Evolutionary conservation across 1,140 invertebrate genomes (phyloP), one percentile per base, ranked within the genome.

Genomic region (Drosophila rufa): DNA sequence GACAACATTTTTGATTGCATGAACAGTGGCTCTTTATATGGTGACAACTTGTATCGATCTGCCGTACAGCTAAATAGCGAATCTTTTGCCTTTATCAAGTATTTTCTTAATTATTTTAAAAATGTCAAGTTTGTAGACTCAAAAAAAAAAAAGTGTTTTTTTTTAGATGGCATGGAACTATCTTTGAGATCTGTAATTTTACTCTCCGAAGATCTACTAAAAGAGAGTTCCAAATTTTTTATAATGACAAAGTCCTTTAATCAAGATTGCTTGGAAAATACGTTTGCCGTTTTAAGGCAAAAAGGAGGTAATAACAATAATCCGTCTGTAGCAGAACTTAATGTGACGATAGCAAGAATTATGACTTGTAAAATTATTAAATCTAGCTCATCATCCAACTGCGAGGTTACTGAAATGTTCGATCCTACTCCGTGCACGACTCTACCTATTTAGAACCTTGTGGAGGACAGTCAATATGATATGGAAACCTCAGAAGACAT

Each of bases 51-150:
- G 36, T 43, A 40, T 15, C 14, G 38, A 11, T 58, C 22, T n/a
- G 38, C 38, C 25, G 9, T 58, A n/a, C 38, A 58, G 15, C 15
- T 43, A 43, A 58, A 43, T 17, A 58, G 15, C 38, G 56, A 58
- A 27, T 42, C 5, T n/a, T 11, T n/a, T 5, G 2, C 15, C 0
- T 50, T 27, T 27, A 58, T 58, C 0, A 58, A 58, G 14, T 58
- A 27, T 42, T 58, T 27, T 27, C 40, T 43, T 12, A 43, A 7
- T 58, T 17, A 58, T 42, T 2, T 58, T 1, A 42, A 58, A 42
- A 36, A 27, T 27, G n/a, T 27, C 1, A 27, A 57, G 8, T 42
- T 57, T 40, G 55, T 42, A 19, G 27, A 48, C 17, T 22, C 19
- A 30, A 19, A 48, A 48, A 22, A 48, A 48, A 48, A 22, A 48